A percentile compares a stretch with the other conserved stretches of the same genome.
phyloP scores from a whole-genome alignment of 2,113 vertebrate genomes.

The Dendropsophus ebraccatus region DNA sequence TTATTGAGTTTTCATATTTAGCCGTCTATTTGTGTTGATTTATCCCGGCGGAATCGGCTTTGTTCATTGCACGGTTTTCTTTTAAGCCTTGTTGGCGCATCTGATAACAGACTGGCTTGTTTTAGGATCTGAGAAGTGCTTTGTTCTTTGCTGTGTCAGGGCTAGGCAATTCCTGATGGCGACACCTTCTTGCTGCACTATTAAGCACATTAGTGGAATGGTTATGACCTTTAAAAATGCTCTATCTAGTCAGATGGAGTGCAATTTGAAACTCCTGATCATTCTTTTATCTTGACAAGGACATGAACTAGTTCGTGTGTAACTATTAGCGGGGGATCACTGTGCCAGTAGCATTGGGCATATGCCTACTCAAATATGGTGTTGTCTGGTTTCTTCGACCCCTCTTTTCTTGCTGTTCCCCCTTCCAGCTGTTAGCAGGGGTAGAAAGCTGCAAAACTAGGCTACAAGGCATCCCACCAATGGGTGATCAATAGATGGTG shows the following conservation, averaged over 20 bases:
- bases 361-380: not conserved
- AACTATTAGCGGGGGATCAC: not conserved
- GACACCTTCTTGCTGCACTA: slow-evolving; percentile 40
- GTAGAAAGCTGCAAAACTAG: no score
- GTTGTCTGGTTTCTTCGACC: not conserved
- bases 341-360: not conserved
- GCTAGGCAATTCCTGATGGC: not conserved
- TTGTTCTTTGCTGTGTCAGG: slow-evolving; percentile 45
- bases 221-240: slow-evolving; percentile 46
- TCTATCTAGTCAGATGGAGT: slow-evolving; percentile 21
- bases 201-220: slow-evolving; percentile 47
- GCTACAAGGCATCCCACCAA: not conserved
- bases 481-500: not conserved
- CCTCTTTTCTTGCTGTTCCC: not conserved
- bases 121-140: slow-evolving; percentile 5
- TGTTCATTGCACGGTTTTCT: no score
- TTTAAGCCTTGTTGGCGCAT: not conserved
- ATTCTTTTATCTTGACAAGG: slow-evolving; percentile 19
- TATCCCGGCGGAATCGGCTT: no score
- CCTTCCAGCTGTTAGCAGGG: no score
- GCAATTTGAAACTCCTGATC: slow-evolving; percentile 16
- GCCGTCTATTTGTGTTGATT: no score
- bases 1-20: no score
- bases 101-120: not conserved
- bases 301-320: not conserved